Evolutionary conservation across 2,797 vertebrate species (phyloP).

Genomic region (Neoniphon sammara): DNA sequence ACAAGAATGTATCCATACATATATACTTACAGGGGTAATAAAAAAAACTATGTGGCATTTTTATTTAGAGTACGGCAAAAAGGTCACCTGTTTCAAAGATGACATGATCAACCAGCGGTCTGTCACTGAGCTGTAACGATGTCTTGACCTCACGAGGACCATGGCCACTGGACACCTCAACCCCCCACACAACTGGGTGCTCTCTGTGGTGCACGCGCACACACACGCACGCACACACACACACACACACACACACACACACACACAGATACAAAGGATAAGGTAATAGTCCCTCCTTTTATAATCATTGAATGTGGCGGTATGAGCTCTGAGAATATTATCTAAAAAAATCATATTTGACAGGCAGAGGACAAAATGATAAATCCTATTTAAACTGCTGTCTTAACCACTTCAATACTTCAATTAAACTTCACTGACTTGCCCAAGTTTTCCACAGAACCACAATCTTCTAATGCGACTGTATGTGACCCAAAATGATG

Average conservation of each 20-base stretch:
- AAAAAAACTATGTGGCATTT: neutral
- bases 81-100: constrained; percentile 76
- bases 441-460: too few relatives aligned
- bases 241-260: constrained; percentile 36
- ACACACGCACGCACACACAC: constrained; percentile 27
- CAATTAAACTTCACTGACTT: too few relatives aligned
- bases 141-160: constrained; percentile 88
- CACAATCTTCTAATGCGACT: too few relatives aligned
- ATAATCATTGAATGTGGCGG: too few relatives aligned
- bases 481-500: neutral
- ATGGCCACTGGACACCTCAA: constrained; percentile 89
- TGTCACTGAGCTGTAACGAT: constrained; percentile 86
- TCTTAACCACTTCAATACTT: too few relatives aligned
- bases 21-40: neutral
- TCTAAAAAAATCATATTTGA: too few relatives aligned
- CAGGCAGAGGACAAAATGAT: too few relatives aligned
- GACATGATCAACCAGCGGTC: constrained; percentile 85
- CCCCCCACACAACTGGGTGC: constrained; percentile 88
- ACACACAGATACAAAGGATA: constrained; percentile 6
- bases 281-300: neutral
- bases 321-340: too few relatives aligned
- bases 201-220: constrained; percentile 78
- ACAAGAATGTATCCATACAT: neutral
- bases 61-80: neutral
- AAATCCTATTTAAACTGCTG: too few relatives aligned